These are phyloP conservation scores for Cygnus atratus DNA, from an alignment of 2,113 vertebrate species.

Conservation along the genomic window DNA sequence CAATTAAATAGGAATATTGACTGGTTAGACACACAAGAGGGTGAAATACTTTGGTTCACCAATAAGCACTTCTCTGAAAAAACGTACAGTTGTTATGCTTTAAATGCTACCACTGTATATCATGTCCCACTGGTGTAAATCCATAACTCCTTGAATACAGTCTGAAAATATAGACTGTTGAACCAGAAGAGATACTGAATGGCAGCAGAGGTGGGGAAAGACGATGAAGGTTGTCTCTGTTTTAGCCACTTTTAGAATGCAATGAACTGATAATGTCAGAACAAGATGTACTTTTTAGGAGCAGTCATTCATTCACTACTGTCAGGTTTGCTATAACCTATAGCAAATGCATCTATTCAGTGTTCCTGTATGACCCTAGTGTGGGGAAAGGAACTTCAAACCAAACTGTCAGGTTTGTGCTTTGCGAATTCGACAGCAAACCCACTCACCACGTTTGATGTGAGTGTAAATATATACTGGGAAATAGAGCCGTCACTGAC, in stretches of 20 bases:
- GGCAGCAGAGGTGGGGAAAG: neutral
- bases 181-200: constrained; percentile 29
- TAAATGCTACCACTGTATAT: neutral
- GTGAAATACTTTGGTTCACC: constrained; percentile 20
- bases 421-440: constrained; percentile 41
- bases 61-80: constrained; percentile 10
- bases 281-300: constrained; percentile 59
- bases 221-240: neutral
- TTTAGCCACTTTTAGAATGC: constrained; percentile 38
- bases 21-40: neutral
- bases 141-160: neutral
- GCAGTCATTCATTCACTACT: constrained; percentile 55
- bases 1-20: constrained; percentile 9
- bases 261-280: constrained; percentile 30
- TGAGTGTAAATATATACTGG: constrained; percentile 54
- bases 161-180: neutral
- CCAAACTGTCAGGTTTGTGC: constrained; percentile 43
- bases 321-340: constrained; percentile 31
- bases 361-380: constrained; percentile 24
- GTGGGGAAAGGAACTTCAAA: constrained; percentile 53
- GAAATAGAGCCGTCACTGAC: constrained; percentile 45
- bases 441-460: constrained; percentile 55
- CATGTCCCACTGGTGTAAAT: constrained; percentile 2
- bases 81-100: neutral
- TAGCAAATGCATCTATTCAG: constrained; percentile 38